Evolutionary conservation across 2,113 vertebrate species (phyloP), one percentile per base, ranked within the genome.

Genomic region (Tringa solitaria): DNA sequence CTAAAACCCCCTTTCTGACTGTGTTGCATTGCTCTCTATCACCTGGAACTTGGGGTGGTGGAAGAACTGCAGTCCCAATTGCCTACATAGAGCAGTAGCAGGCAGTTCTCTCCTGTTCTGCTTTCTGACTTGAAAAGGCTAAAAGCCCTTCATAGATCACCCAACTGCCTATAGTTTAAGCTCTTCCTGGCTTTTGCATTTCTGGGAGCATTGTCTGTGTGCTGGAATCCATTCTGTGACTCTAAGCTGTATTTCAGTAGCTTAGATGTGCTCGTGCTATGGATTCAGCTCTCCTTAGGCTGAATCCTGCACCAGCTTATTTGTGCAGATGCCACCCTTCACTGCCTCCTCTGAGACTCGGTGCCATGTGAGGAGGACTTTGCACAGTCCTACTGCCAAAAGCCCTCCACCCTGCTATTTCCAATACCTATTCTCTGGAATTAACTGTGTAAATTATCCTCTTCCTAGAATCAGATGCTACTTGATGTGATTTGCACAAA

Each of bases 101-200:
- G 43, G 57, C 70, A 72, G 39, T 21, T 68, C 23, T 41, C 32
- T 78, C 22, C 46, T 53, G n/a, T 54, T 17, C 39, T 32, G 21
- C 35, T 11, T 11, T 20, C 51, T 50, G 43, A 64, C 0, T 0
- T 26, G 57, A 35, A 50, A 75, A 84, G 33, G 18, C 37, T 84
- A 54, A 30, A 23, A 75, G 28, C 9, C 8, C 13, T 45, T 85
- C 37, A 22, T 0, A 60, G 43, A 59, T 32, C 32, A 50, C 37
- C 14, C 28, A 39, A 7, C 33, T 56, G 30, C 50, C 39, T 57
- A 30, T 26, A 41, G 43, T n/a, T 32, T 59, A 51, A 59, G 5
- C 2, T 82, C 39, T 35, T 88, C 48, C 22, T 68, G 57, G 30
- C 33, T 79, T 93, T 84, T 90, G 26, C 20, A 12, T 46, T 75